These are phyloP conservation scores for Myotis vivesi DNA, from an alignment of 2,797 vertebrate genomes.

Conservation along the genomic window DNA sequence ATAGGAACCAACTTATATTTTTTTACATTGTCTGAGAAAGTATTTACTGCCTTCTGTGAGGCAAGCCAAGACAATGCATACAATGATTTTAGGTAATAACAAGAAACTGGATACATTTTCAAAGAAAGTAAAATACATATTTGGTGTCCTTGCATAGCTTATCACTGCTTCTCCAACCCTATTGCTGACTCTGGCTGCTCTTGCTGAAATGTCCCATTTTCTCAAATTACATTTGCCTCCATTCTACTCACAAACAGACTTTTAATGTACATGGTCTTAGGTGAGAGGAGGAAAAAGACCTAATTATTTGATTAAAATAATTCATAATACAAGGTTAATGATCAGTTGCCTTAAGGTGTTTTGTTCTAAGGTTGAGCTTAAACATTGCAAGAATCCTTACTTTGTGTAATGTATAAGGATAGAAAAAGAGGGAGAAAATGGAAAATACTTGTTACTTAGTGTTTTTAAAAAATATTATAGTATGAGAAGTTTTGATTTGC, in stretches of 20 bases:
- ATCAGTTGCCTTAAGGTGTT: constrained; percentile 28
- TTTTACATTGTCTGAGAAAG: not conserved
- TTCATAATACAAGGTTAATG: constrained; percentile 6
- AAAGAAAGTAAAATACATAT: not conserved
- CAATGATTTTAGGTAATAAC: constrained; percentile 8
- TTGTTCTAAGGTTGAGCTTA: constrained; percentile 22
- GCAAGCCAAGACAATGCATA: not conserved
- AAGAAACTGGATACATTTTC: not conserved
- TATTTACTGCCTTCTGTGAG: not conserved
- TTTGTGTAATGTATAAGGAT: not conserved
- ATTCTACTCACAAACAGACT: not conserved
- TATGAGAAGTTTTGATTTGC: not conserved
- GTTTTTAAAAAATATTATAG: not conserved
- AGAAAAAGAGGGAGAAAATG: not conserved
- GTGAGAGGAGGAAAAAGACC: constrained; percentile 23
- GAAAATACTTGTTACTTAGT: not conserved
- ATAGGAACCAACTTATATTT: not conserved
- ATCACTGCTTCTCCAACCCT: not conserved
- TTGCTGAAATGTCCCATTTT: not conserved
- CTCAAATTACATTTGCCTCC: not conserved
- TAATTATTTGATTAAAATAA: constrained; percentile 50
- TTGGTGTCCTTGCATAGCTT: not conserved
- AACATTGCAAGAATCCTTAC: not conserved
- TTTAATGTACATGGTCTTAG: constrained; percentile 20
- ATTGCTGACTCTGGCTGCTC: not conserved